Conservation (phyloP, 2,888 invertebrate genomes). For the Cantharis flavilabris region DNA sequence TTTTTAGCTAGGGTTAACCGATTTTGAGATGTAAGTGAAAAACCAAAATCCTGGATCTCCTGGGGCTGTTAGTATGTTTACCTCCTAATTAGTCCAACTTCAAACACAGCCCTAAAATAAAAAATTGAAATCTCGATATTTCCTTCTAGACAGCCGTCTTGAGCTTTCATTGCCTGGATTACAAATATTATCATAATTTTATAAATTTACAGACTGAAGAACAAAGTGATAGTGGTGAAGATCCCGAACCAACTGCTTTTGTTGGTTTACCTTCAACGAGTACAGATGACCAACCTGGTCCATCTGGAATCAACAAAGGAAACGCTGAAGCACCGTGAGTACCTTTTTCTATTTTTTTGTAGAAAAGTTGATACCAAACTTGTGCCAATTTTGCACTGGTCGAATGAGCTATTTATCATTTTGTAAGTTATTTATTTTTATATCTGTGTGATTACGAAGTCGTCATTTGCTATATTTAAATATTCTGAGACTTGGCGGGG, state of each 20-base stretch:
- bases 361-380: constrained; percentile 26
- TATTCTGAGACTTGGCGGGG: neutral
- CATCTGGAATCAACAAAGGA: constrained; percentile 52
- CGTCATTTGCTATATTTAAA: neutral
- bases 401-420: neutral
- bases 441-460: neutral
- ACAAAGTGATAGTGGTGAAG: constrained; percentile 47
- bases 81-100: too few species aligned
- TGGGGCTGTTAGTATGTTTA: too few species aligned
- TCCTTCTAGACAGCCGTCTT: too few species aligned
- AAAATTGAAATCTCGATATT: too few species aligned
- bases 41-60: too few species aligned
- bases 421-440: neutral
- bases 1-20: too few species aligned
- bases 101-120: too few species aligned
- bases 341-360: constrained; percentile 29
- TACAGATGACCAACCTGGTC: constrained; percentile 54
- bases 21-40: too few species aligned
- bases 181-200: neutral
- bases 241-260: constrained; percentile 44
- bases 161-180: too few species aligned
- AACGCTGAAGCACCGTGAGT: constrained; percentile 54
- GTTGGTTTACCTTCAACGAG: constrained; percentile 47
- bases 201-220: constrained; percentile 47
- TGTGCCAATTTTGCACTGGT: neutral